These are phyloP conservation scores for Xiphophorus birchmanni DNA, from an alignment of 2,797 vertebrate species.

Conservation along the genomic window DNA sequence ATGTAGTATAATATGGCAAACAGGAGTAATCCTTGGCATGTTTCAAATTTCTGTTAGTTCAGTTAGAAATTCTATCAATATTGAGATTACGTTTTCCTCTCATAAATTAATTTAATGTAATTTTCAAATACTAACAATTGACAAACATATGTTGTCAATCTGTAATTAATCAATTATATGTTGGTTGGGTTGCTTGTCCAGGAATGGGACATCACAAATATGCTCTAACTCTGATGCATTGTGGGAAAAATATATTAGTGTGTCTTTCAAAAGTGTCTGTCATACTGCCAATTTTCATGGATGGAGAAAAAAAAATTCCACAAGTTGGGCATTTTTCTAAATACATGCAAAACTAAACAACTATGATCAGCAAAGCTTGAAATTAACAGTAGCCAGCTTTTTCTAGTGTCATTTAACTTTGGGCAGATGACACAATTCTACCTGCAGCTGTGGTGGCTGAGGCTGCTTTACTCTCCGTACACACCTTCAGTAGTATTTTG, in stretches of 20 bases:
- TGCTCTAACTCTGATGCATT: constrained; percentile 4
- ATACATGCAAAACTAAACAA: constrained; percentile 51
- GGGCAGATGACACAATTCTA: constrained; percentile 38
- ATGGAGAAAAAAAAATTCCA: constrained; percentile 35
- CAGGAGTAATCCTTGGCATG: background rate
- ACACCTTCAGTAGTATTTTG: background rate
- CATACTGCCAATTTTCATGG: constrained; percentile 19
- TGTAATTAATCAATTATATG: background rate
- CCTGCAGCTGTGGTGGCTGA: constrained; percentile 25
- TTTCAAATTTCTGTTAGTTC: background rate
- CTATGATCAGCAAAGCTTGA: constrained; percentile 62
- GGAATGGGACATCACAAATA: background rate
- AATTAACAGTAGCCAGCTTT: constrained; percentile 56
- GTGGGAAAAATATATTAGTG: constrained; percentile 16
- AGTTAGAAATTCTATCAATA: background rate
- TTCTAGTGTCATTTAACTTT: constrained; percentile 32
- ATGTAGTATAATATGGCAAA: background rate
- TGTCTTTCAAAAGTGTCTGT: constrained; percentile 35
- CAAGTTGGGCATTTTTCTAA: background rate
- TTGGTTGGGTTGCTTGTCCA: background rate
- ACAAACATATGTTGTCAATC: background rate
- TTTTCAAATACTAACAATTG: background rate
- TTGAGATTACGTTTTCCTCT: background rate
- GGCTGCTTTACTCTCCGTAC: constrained; percentile 12
- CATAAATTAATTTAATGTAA: background rate